A percentile compares a stretch with the other conserved stretches of the same genome.
Evolutionary conservation across 64 coral and sea anemone species (phyloP).

Genomic region (Orbicella faveolata): DNA sequence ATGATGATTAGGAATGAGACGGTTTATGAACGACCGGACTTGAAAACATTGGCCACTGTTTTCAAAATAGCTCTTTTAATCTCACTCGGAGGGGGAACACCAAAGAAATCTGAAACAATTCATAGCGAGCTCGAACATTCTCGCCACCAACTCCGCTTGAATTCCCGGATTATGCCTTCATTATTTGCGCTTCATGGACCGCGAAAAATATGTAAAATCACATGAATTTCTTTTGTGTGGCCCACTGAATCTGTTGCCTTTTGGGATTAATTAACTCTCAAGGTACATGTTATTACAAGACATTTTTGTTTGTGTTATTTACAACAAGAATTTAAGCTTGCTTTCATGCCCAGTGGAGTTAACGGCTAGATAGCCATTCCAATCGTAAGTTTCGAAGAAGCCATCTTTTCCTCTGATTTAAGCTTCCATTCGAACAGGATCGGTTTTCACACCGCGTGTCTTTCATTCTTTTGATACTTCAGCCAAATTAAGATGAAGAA

Average conservation of each 20-base stretch:
- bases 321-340: neutral
- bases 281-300: neutral
- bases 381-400: neutral
- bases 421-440: neutral
- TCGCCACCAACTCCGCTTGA: neutral
- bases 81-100: neutral
- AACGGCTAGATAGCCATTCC: neutral
- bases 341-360: neutral
- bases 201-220: conserved; percentile 15
- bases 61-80: too few species aligned
- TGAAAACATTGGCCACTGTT: too few species aligned
- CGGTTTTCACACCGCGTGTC: neutral
- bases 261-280: neutral
- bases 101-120: neutral
- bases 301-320: neutral
- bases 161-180: neutral
- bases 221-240: neutral
- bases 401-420: neutral
- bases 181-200: neutral
- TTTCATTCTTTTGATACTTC: neutral
- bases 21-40: too few species aligned
- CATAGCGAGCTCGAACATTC: neutral
- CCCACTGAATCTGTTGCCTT: neutral
- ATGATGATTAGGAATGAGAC: too few species aligned
- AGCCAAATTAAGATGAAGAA: neutral